Evolutionary conservation across 2,888 invertebrate species (phyloP), one percentile per base, ranked within the genome.

Genomic region (Nomada hirtipes): DNA sequence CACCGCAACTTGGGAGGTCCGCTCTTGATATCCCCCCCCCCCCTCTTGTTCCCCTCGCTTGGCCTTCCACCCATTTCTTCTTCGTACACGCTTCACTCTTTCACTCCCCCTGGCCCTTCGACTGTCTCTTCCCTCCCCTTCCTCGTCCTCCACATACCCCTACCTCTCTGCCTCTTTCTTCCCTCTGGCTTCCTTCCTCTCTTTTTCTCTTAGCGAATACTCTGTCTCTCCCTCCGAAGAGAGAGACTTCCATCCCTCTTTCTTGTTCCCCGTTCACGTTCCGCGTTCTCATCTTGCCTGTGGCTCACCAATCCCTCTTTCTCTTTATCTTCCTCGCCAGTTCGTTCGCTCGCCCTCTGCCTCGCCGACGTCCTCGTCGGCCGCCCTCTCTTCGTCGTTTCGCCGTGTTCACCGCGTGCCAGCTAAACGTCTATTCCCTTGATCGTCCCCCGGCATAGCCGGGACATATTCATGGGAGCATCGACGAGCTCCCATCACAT

Each of bases 1-100:
- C 93, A 89, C 86, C 93, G 92, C 93, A 91, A 93, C 93, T 94
- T 94, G 93, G 93, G 93, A 94, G 93, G 93, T 94, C 93, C 93
- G 92, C 93, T 93, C 93, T 93, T 91, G 93, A 93, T 93, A 92
- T 91, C 89, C 91, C 92, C 84, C 84, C 89, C 91, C 92, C 84
- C 84, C 87, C 42, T 53, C 79, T 47, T 55, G 68, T 50, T 55
- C 90, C 89, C 89, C 86, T 84, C 86, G 86, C 72, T 82, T 88
- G 85, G 87, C 86, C 91, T 86, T 89, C 91, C 91, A 86, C 88
- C 91, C 90, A 89, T 90, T 91, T 91, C 92, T 91, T 90, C 91
- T 88, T 87, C 87, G 90, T 92, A 90, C 90, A 89, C 87, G 91
- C 90, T 92, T 90, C 88, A 86, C 86, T 86, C 86, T 84, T 78